These are phyloP conservation scores for Callitettix versicolor DNA, from an alignment of 1,140 invertebrate genomes.

Conservation along the genomic window DNA sequence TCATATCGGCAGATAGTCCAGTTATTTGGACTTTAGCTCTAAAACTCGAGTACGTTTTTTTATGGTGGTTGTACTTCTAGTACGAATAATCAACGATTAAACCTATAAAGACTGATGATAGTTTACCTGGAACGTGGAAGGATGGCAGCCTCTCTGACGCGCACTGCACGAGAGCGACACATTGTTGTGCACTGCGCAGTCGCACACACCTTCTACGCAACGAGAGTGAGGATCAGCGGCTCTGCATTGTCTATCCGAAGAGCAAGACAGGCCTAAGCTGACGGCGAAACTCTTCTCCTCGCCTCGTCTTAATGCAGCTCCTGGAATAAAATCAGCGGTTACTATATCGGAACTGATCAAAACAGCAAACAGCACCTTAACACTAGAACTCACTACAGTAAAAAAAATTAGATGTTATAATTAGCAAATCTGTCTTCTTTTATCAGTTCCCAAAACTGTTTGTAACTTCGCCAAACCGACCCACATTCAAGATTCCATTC, in stretches of 20 bases:
- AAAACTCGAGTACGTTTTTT: no score
- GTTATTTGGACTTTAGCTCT: no score
- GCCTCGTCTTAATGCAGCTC: slow-evolving; percentile 28
- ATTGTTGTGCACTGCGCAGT: slow-evolving; percentile 44
- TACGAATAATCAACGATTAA: no score
- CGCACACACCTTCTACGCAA: slow-evolving; percentile 67
- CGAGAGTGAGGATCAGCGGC: slow-evolving; percentile 62
- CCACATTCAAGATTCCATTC: background rate
- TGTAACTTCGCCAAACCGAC: background rate
- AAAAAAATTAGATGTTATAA: background rate
- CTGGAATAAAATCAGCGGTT: background rate
- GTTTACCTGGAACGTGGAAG: slow-evolving; percentile 78
- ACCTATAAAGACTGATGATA: no score
- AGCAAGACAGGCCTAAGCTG: slow-evolving; percentile 63
- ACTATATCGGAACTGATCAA: no score
- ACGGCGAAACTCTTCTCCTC: slow-evolving; percentile 45
- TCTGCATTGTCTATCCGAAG: slow-evolving; percentile 65
- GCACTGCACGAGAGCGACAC: slow-evolving; percentile 46
- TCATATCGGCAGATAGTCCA: no score
- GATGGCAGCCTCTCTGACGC: slow-evolving; percentile 58
- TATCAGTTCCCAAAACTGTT: background rate
- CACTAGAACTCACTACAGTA: no score
- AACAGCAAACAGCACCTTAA: no score
- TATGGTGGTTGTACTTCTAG: no score
- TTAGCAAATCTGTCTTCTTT: background rate